phyloP scores from a whole-genome alignment of 2,113 vertebrate genomes.

The Crotalus horridus region DNA sequence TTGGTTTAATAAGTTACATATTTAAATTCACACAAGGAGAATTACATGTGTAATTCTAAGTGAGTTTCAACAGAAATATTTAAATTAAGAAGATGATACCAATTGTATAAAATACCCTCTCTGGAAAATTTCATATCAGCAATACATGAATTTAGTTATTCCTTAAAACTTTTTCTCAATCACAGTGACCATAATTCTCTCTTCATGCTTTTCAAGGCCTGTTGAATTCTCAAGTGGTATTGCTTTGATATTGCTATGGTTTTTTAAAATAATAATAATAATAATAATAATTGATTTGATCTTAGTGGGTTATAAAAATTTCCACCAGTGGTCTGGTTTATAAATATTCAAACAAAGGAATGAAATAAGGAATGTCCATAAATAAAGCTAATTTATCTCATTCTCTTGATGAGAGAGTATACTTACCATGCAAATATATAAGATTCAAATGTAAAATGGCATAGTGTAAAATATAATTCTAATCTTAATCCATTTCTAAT shows the following conservation, averaged over 20 bases:
- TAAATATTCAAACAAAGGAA: not conserved
- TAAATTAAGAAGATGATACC: not conserved
- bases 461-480: not conserved
- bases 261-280: no score
- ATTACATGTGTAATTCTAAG: constrained; percentile 32
- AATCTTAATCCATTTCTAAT: not conserved
- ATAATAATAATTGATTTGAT: not conserved
- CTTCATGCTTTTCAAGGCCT: not conserved
- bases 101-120: not conserved
- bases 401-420: not conserved
- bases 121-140: not conserved
- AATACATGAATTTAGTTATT: not conserved
- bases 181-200: not conserved
- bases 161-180: not conserved
- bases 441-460: not conserved
- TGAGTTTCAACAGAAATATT: constrained; percentile 9
- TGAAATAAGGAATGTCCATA: not conserved
- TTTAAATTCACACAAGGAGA: constrained; percentile 49
- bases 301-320: not conserved
- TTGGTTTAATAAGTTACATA: constrained; percentile 53
- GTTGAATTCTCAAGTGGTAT: not conserved
- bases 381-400: not conserved
- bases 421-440: not conserved
- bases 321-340: not conserved
- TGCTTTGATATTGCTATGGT: not conserved